Evolutionary conservation across 2,797 vertebrate genomes (phyloP), one percentile per base, ranked within the genome.

Genomic region (Ispidina lecontei): DNA sequence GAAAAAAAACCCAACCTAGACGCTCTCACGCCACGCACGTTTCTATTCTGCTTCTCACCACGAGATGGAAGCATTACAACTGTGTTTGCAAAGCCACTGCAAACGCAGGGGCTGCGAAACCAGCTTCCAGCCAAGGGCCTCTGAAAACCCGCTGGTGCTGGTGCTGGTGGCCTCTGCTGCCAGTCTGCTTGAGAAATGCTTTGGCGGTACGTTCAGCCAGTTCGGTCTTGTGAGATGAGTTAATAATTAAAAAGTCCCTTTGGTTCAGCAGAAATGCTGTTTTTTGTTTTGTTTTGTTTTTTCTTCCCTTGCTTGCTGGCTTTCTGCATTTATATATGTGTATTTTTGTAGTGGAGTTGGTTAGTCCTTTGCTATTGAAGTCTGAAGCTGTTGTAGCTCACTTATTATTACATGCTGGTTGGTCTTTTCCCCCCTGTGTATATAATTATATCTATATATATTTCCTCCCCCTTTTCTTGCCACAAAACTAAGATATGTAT

Each of bases 51-150:
- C 72, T 4, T 97, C 80, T 96, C 59, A 62, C 96, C 97, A 97
- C 97, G 89, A 97, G 97, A 89, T 97, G 97, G 97, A 92, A 89
- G 91, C 70, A 90, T 97, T 89, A 95, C 91, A 97, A 96, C 91
- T 97, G 56, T 20, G 28, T 96, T 97, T 67, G 89, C 75, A 89
- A 71, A 58, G 7, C 65, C 9, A 1, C 43, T 70, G 62, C 65
- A 21, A 92, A 68, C 16, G 15, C 10, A 56, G 68, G 37, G 14
- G 10, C 7, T 28, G 8, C 2, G 28, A 59, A 74, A 35, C 31
- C 26, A 71, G 73, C 77, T 84, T 65, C 14, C 25, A 63, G 86
- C 54, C 33, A 64, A 72, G 82, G 69, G 31, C 52, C 7, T 1
- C 63, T 22, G 74, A 14, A 60, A 84, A 4, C 52, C 64, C 43